phyloP scores from a whole-genome alignment of 2,888 invertebrate genomes.

The Clostera curtula region DNA sequence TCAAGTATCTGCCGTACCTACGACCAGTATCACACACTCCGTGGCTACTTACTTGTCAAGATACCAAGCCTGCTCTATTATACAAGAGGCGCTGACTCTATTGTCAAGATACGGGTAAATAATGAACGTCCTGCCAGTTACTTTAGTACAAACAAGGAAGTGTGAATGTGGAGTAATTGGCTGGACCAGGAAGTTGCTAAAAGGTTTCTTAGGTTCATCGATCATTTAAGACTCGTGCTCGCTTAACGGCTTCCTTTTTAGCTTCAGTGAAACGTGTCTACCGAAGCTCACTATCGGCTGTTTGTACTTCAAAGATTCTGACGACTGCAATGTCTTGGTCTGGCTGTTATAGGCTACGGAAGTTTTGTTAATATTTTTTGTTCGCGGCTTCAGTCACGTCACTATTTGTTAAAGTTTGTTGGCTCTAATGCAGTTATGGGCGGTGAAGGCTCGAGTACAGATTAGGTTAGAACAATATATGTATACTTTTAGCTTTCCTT shows the following conservation, averaged over 20 bases:
- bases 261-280: constrained; percentile 28
- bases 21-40: too few species aligned
- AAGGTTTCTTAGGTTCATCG: constrained; percentile 41
- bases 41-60: constrained; percentile 32
- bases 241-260: constrained; percentile 36
- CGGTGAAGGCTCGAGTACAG: too few species aligned
- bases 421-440: too few species aligned
- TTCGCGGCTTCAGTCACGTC: too few species aligned
- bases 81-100: constrained; percentile 26
- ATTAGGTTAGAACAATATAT: too few species aligned
- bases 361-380: too few species aligned
- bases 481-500: too few species aligned
- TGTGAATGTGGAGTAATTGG: constrained; percentile 50
- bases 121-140: constrained; percentile 43
- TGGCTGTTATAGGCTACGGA: too few species aligned
- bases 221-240: constrained; percentile 34
- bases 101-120: constrained; percentile 46
- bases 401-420: too few species aligned
- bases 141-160: constrained; percentile 50
- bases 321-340: too few species aligned
- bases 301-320: too few species aligned
- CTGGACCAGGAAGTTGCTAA: constrained; percentile 43
- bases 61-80: constrained; percentile 42
- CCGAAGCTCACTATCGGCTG: constrained; percentile 24
- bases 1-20: too few species aligned